Evolutionary conservation across 2,888 invertebrate genomes (phyloP).

Genomic region (Lycophotia porphyrea): DNA sequence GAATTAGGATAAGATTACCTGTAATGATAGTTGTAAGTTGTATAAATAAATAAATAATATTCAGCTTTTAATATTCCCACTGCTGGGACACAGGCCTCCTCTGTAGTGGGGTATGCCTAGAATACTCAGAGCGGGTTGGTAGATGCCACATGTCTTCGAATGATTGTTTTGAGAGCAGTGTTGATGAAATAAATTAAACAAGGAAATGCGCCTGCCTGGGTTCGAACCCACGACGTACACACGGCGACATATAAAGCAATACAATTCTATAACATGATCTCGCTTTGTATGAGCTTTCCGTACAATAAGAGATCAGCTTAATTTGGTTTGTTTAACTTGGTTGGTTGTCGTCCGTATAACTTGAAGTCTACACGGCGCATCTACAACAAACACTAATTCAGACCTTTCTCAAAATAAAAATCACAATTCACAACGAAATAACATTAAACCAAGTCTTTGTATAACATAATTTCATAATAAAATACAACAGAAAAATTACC

Average conservation of each 20-base stretch:
- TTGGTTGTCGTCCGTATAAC: neutral
- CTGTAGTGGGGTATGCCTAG: too few relatives aligned
- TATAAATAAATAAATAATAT: too few relatives aligned
- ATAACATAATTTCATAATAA: slow-evolving; percentile 20
- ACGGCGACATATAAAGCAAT: too few relatives aligned
- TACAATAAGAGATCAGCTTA: neutral
- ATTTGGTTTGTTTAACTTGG: neutral
- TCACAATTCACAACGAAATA: slow-evolving; percentile 24
- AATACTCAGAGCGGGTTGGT: too few relatives aligned
- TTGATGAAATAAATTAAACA: neutral
- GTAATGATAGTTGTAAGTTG: too few relatives aligned
- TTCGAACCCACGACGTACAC: neutral
- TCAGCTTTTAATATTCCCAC: too few relatives aligned
- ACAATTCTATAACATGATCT: too few relatives aligned
- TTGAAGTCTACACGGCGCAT: neutral
- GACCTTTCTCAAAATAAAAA: slow-evolving; percentile 5
- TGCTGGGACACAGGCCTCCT: too few relatives aligned
- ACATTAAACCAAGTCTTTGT: slow-evolving; percentile 28
- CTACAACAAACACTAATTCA: slow-evolving; percentile 4
- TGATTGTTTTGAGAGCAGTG: neutral
- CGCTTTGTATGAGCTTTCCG: neutral
- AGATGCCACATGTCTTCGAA: too few relatives aligned
- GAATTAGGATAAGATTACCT: too few relatives aligned
- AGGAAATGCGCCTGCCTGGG: too few relatives aligned
- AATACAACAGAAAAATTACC: slow-evolving; percentile 40